Percentiles rank a stretch among this genome's conserved stretches.
phyloP scores from a whole-genome alignment of 2,888 invertebrate genomes.

The Chaitophorus viminalis region DNA sequence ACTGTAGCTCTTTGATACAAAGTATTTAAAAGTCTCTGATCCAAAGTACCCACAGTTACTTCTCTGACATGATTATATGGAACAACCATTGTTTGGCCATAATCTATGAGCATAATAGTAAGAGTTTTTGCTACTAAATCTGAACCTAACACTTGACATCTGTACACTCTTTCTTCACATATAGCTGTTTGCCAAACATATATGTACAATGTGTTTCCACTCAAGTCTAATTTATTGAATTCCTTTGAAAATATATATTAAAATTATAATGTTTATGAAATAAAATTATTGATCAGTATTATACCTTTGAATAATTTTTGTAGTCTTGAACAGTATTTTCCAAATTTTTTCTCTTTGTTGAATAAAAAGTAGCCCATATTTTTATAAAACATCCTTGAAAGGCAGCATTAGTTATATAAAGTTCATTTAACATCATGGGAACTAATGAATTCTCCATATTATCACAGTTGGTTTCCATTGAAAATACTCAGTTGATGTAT shows the following conservation, averaged over 20 bases:
- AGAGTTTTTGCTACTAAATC: constrained; percentile 40
- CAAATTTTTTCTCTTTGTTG: not conserved
- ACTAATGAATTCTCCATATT: constrained; percentile 21
- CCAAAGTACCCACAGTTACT: not conserved
- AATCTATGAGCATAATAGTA: constrained; percentile 43
- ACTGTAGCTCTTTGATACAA: constrained; percentile 34
- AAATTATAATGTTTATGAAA: not conserved
- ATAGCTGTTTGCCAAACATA: constrained; percentile 34
- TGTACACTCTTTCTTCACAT: constrained; percentile 24
- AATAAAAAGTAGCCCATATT: constrained; percentile 31
- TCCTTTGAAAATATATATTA: constrained; percentile 12
- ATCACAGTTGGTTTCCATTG: not conserved
- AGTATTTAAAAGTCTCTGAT: not conserved
- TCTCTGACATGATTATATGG: constrained; percentile 42
- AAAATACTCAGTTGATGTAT: not conserved
- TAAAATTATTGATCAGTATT: not conserved
- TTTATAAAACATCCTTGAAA: constrained; percentile 58
- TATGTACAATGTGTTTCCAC: constrained; percentile 35
- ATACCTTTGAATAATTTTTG: constrained; percentile 11
- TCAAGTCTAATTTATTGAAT: constrained; percentile 34
- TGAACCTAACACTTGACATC: constrained; percentile 39
- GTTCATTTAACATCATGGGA: not conserved
- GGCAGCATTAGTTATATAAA: constrained; percentile 49
- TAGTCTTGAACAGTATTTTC: constrained; percentile 21
- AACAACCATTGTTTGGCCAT: constrained; percentile 26